Evolutionary conservation across 2,113 vertebrate species (phyloP).

Genomic region (Ptychochromis oligacanthus): DNA sequence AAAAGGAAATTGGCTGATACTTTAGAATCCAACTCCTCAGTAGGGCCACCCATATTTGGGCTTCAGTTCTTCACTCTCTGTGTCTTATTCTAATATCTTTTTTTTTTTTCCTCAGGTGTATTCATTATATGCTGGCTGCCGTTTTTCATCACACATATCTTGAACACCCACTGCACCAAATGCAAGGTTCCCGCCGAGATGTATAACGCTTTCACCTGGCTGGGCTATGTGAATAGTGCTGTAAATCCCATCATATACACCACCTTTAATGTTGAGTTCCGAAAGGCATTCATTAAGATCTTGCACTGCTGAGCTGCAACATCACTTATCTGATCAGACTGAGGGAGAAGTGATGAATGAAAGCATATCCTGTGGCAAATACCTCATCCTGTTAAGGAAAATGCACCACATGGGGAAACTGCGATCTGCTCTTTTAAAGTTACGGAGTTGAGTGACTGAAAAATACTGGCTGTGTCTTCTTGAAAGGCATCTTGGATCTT

Average conservation of each 20-base stretch:
- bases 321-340: conserved; percentile 32
- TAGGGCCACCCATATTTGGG: background rate
- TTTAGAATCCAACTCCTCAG: background rate
- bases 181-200: conserved; percentile 91
- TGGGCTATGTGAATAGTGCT: conserved; percentile 97
- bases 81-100: conserved; percentile 25
- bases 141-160: conserved; percentile 98
- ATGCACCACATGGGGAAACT: conserved; percentile 37
- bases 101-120: conserved; percentile 84
- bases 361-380: conserved; percentile 59
- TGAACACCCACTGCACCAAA: conserved; percentile 94
- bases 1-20: conserved; percentile 13
- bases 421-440: conserved; percentile 31
- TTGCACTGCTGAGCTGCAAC: conserved; percentile 88
- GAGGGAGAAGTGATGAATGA: conserved; percentile 31
- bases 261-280: conserved; percentile 97
- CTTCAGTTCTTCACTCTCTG: background rate
- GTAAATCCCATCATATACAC: conserved; percentile 99
- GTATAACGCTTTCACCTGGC: conserved; percentile 98
- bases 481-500: conserved; percentile 41
- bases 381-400: conserved; percentile 73
- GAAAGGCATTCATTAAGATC: conserved; percentile 99
- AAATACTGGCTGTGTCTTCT: conserved; percentile 40
- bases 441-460: conserved; percentile 27
- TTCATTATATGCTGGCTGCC: conserved; percentile 99